Evolutionary conservation across 2,797 vertebrate genomes (phyloP), one percentile per base, ranked within the genome.

Genomic region (Gymnothorax reevesii): DNA sequence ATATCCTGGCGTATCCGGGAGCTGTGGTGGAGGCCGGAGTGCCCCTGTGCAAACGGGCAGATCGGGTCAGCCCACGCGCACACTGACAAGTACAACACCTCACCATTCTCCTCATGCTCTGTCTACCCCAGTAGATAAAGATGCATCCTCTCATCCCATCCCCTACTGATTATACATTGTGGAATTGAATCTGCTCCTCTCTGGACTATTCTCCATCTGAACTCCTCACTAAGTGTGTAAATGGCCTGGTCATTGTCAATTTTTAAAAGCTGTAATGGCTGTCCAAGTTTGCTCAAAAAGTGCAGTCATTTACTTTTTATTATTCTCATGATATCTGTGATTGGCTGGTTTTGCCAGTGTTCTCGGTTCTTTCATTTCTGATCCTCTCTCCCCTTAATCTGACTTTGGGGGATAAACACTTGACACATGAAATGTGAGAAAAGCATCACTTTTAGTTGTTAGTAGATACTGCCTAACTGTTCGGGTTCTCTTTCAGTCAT

Each of bases 51-150:
- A 88, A 89, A 88, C 84, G 57, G 90, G 88, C 64, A 88, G 88
- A 92, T 94, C 88, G 89, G 87, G 90, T 90, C 89, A 90, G 88
- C 91, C 91, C 85, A 84, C 54, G 33, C 83, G 89, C 83, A 71
- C n/a, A 57, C 1, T 71, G 77, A 84, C 13, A 33, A 17, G 54
- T 20, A 66, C 83, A 85, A 1, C 86, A 84, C 90, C 85, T 89
- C 69, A 57, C 75, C 42, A 73, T 20, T 25, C 49, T 22, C 7
- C n/a, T 0, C 20, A 0, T 66, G 22, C 22, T n/a, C 22, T 33
- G 17, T 52, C 42, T 17, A 42, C 27, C 15, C 27, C 42, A 20
- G 6, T 52, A 77, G 12, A 77, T 20, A 5, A 52, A 77, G 52
- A 77, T 8, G 8, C 5, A 52, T 33, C 27, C 42, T 22, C 42